phyloP scores from a whole-genome alignment of 2,797 vertebrate species.

The Hypotaenidia okinawae region DNA sequence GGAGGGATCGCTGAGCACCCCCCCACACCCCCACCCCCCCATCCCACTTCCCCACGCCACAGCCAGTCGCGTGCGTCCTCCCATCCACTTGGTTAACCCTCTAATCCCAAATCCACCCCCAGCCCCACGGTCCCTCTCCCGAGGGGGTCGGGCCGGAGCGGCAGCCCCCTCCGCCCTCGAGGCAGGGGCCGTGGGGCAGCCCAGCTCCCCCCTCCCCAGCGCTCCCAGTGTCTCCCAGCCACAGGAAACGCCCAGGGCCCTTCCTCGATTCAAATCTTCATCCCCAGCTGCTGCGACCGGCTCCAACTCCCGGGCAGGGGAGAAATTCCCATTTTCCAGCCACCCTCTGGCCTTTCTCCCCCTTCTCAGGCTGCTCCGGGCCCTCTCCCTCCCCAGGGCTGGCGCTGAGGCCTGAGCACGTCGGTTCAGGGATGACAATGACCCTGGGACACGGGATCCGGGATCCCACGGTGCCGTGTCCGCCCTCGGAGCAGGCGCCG shows the following conservation, averaged over 20 bases:
- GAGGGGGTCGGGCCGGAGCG: neutral
- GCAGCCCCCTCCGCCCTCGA: fast-evolving
- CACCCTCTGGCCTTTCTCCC: no score
- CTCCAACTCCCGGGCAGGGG: neutral
- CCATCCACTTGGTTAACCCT: constrained; percentile 1
- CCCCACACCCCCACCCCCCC: neutral
- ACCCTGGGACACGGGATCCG: fast-evolving
- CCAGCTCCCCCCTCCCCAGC: neutral
- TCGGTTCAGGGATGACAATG: neutral
- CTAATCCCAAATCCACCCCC: neutral
- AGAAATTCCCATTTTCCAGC: neutral
- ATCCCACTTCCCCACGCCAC: neutral
- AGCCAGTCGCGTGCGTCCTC: constrained; percentile 7
- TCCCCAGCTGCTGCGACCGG: neutral
- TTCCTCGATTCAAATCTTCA: neutral
- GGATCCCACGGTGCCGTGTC: neutral
- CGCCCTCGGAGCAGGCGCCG: neutral
- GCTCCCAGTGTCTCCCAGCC: neutral
- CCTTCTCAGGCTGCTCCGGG: fast-evolving
- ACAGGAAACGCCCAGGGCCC: constrained; percentile 29
- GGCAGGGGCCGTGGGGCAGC: neutral
- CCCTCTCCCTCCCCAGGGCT: fast-evolving
- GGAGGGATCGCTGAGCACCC: neutral
- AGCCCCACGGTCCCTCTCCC: neutral
- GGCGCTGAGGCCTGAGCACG: neutral